Evolutionary conservation across 2,888 invertebrate genomes (phyloP), one percentile per base, ranked within the genome.

Genomic region (Caradrina kadenii): DNA sequence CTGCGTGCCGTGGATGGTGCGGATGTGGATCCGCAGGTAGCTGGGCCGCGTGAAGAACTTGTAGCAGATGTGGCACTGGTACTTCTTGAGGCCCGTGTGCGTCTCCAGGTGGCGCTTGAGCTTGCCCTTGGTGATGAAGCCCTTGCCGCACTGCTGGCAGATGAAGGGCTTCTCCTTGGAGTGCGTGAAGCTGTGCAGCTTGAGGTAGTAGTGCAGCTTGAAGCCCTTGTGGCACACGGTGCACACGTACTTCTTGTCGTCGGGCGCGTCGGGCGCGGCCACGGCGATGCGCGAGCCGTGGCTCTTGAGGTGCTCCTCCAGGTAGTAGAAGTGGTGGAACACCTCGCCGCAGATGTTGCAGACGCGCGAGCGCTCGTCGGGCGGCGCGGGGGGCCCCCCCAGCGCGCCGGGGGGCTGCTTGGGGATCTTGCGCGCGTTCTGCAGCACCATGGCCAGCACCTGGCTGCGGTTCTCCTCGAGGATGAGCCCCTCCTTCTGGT

Each of bases 271-370:
- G 0, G 89, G 76, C 62, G 93, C 91, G 6, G 91, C 90, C 0
- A 94, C 79, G 0, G 93, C 92, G 10, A 96, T 92, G n/a, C 86
- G 89, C 0, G 93, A 90, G 0, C 93, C 95, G 89, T 96, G 95
- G 21, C 91, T 90, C 54, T 95, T 95, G 0, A 96, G 75, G 49
- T 96, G 95, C 19, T 96, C 94, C 53, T 96, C 95, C 1, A 96
- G 48, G 49, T 93, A 94, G 85, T 91, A 95, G 84, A 96, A 96
- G 63, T 95, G 95, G 55, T 94, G 92, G 90, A 96, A 96, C 0
- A 93, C 88, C 67, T 94, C 92, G 0, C 95, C 95, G 86, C 95
- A 95, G 42, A 95, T 95, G 87, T 95, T 95, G 88, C 95, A 95
- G 2, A 95, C 90, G 17, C 94, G 85, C 19, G 91, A 92, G 0